These are phyloP conservation scores for Elanoides forficatus DNA, from an alignment of 2,113 vertebrate species.

Conservation along the genomic window DNA sequence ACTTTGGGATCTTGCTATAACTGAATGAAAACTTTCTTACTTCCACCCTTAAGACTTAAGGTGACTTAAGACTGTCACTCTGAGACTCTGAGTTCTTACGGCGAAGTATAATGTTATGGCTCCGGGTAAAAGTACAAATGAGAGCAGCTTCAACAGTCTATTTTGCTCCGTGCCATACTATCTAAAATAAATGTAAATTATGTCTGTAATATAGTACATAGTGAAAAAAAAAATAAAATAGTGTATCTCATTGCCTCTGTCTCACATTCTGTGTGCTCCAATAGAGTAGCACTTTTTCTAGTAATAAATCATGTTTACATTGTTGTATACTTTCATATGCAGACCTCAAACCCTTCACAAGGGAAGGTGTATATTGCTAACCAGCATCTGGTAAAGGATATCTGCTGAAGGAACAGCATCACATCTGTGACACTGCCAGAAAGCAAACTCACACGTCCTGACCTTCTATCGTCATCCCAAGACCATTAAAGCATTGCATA, in stretches of 20 bases:
- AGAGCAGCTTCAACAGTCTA: background rate
- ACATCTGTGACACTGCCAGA: background rate
- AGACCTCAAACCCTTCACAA: background rate
- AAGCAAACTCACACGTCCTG: fast-evolving
- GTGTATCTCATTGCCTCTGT: background rate
- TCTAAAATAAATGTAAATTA: background rate
- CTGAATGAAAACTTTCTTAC: background rate
- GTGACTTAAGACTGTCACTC: background rate
- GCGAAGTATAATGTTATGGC: background rate
- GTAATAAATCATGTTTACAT: background rate
- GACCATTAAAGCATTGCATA: fast-evolving
- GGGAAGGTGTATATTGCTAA: background rate
- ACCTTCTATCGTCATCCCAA: background rate
- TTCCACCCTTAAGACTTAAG: too few relatives aligned
- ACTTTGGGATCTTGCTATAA: background rate
- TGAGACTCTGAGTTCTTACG: fast-evolving
- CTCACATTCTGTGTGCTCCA: background rate
- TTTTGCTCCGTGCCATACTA: background rate
- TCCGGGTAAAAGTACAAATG: background rate
- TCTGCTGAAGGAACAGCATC: background rate
- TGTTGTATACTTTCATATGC: background rate
- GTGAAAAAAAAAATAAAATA: background rate
- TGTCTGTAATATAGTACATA: background rate
- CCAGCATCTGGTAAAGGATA: background rate
- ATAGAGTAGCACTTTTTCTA: background rate